Evolutionary conservation across 1,140 invertebrate genomes (phyloP), one percentile per base, ranked within the genome.

Genomic region (Acromyrmex heyeri): DNA sequence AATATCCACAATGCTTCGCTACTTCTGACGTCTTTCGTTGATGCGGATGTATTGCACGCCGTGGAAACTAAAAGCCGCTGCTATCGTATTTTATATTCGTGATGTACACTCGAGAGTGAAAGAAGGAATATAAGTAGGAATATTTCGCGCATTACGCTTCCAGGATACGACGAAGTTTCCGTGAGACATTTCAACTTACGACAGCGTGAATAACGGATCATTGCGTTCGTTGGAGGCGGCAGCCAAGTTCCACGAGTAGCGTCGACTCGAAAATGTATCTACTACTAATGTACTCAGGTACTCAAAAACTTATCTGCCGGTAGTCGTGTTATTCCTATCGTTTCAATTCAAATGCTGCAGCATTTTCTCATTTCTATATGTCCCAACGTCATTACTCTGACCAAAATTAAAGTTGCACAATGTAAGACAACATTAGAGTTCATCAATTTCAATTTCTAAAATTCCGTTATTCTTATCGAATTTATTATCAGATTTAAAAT

Each of bases 151-250:
- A 86, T 85, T 83, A 85, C 76, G 44, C 59, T 70, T 75, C 48
- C 34, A 67, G 50, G 77, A 81, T 86, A 81, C 62, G 76, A 81
- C n/a, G 21, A 86, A 82, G 70, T 86, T 76, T 82, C 24, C 77
- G 53, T 34, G 61, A 81, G 78, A 70, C 75, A 86, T 86, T 82
- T 83, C 85, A 72, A 70, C 59, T 86, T 70, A 70, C 78, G 53
- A 82, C 86, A 59, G 64, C 69, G 81, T 83, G 82, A 90, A 87
- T 90, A 90, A 90, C 88, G 86, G 86, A 82, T 82, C 81, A 67
- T 87, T 79, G 86, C 86, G 70, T 78, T 89, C 70, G 75, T 85
- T 61, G 44, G 65, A 57, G 85, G 85, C 88, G 55, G 16, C 85
- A 34, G 61, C 34, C 75, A 57, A 79, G 30, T 65, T 83, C 70